Evolutionary conservation across 2,888 invertebrate genomes (phyloP).

Genomic region (Tribolium freemani): DNA sequence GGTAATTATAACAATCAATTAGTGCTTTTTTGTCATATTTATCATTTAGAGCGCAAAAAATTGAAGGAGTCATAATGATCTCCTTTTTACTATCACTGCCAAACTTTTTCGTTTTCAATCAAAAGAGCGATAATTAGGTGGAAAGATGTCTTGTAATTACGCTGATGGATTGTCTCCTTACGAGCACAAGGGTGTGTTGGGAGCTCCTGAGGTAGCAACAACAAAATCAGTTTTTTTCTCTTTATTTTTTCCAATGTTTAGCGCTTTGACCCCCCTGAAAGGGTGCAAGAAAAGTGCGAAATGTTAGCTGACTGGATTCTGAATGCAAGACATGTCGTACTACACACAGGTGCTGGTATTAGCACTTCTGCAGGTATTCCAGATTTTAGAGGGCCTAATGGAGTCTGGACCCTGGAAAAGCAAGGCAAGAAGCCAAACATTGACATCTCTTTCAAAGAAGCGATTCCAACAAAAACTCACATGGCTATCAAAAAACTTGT

Average conservation of each 20-base stretch:
- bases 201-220: conserved; percentile 85
- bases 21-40: too few relatives aligned
- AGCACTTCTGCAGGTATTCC: conserved; percentile 94
- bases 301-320: conserved; percentile 81
- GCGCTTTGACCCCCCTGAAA: conserved; percentile 85
- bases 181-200: conserved; percentile 94
- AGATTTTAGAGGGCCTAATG: conserved; percentile 93
- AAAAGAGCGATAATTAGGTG: not conserved
- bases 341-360: conserved; percentile 97
- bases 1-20: too few relatives aligned
- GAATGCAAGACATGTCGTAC: conserved; percentile 85
- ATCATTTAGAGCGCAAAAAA: too few relatives aligned
- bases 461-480: conserved; percentile 93
- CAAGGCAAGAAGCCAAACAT: conserved; percentile 88
- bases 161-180: conserved; percentile 96
- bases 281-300: conserved; percentile 81
- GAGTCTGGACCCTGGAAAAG: conserved; percentile 96
- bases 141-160: conserved; percentile 94
- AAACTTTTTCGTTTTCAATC: not conserved
- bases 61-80: not conserved
- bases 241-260: conserved; percentile 62
- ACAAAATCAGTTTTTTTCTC: not conserved
- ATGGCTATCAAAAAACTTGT: conserved; percentile 90
- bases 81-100: not conserved
- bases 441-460: conserved; percentile 90